Base-by-base conservation (phyloP, 2,113 vertebrate genomes). In the Pogona vitticeps region DNA sequence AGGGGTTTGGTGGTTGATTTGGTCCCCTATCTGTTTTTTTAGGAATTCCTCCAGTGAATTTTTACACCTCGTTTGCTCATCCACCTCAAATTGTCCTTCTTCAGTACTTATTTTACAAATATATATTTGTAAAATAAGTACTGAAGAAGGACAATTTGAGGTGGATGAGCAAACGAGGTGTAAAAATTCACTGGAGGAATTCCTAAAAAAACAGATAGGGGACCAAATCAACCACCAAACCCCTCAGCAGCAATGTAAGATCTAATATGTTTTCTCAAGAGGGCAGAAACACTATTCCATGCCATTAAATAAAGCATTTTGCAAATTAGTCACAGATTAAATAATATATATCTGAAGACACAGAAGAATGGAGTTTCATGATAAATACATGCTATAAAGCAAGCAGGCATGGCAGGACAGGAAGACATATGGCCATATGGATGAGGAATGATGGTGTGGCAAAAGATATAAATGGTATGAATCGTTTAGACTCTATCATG, bases 401-500 rank as follows among this genome's bases (percentile, higher is more conserved):
- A 76, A 78, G 86, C 17, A 88, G 94, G 88, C 90, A 86, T 0
- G 76, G 52, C n/a, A 82, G 86, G 90, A 90, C 83, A 91, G 88
- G 94, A 96, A 95, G 95, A 94, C 82, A 0, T 91, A 95, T 92
- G 72, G 59, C 79, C 59, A 90, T 92, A 78, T 84, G 81, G 88
- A 88, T 4, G 0, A 89, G 88, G 71, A 95, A 84, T 42, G 67
- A 89, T 92, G 86, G 23, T 67, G 59, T 95, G 94, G 94, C 89
- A 92, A 93, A 95, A 91, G 82, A 95, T 96, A 97, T 95, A 96
- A 96, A 96, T 96, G 94, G 86, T 91, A 93, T 83, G 26, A 72
- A 91, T 88, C 89, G 81, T 91, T 91, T 89, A 88, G 91, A 52
- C 46, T 52, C 46, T 52, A 52, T 52, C 46, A 52, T 10, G 46